Base-by-base conservation (phyloP, 2,797 vertebrate species). In the Enteromius anoplus region DNA sequence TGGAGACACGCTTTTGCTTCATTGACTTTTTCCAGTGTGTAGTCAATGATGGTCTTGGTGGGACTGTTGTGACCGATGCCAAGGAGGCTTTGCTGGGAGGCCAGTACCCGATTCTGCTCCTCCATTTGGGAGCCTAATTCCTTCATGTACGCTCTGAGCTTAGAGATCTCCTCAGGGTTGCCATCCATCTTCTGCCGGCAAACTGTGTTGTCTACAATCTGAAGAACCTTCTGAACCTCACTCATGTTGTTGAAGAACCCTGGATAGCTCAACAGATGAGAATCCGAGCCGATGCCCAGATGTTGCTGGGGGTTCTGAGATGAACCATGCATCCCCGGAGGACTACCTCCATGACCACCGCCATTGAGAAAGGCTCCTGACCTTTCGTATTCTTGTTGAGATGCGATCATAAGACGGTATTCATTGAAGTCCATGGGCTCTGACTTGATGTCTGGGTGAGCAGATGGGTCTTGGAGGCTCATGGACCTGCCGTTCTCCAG, bases 161-260 rank as follows among this genome's bases (percentile, higher is more conserved):
- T 98, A 83, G 96, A 96, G 89, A 97, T 96, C 87, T 98, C 96
- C 87, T 98, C 97, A 75, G 95, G 93, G 86, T 96, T 98, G 89
- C 93, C 95, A 88, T 98, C 96, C 94, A 97, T 95, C 93, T 97
- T 98, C 92, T 98, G 97, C 89, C 96, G 92, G 90, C 93, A 97
- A 92, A 96, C 96, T 3, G 97, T 99, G 90, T 98, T 98, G 91
- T 98, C 97, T 91, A 98, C 96, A 81, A 98, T 97, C 93, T 98
- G 97, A 89, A 99, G 96, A 91, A 98, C 97, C 91, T 96, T 98
- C 91, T 98, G 97, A 89, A 98, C 96, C 88, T 98, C 97, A 29
- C 94, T 97, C 91, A 97, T 93, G 90, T 96, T 98, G 88, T 96
- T 97, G 83, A 92, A 94, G 55, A 98, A 93, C 0, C 94, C 89